Percentiles rank a stretch among this genome's conserved stretches.
Conservation (phyloP, 1,140 invertebrate genomes). For the Drosophila arawakana region DNA sequence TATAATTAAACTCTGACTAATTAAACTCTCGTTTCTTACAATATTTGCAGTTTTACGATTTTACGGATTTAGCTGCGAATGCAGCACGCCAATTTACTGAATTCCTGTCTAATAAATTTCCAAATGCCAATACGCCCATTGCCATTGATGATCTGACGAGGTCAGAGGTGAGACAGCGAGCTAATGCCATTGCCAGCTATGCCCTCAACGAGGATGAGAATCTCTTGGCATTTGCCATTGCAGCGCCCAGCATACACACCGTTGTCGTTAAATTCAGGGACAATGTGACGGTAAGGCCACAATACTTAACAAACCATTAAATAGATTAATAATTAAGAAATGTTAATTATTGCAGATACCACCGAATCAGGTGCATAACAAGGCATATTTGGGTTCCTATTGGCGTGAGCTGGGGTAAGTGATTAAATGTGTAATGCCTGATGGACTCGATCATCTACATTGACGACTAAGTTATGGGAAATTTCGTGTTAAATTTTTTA, state of each 20-base stretch:
- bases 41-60: constrained; percentile 79
- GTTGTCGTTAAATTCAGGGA: constrained; percentile 84
- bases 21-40: constrained; percentile 6
- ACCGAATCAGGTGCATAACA: constrained; percentile 79
- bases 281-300: constrained; percentile 72
- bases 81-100: constrained; percentile 83
- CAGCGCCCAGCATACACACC: constrained; percentile 81
- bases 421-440: not conserved
- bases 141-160: constrained; percentile 70
- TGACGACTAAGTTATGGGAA: no score
- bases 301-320: not conserved
- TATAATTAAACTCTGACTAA: constrained; percentile 11
- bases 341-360: constrained; percentile 69
- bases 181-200: constrained; percentile 78
- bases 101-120: constrained; percentile 76
- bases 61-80: constrained; percentile 73
- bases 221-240: constrained; percentile 83
- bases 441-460: no score
- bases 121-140: constrained; percentile 62
- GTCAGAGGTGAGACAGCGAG: constrained; percentile 71
- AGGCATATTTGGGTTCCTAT: constrained; percentile 79
- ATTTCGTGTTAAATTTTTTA: no score
- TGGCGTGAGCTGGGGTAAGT: constrained; percentile 82
- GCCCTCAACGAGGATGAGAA: constrained; percentile 82
- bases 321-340: constrained; percentile 3